Evolutionary conservation across 2,113 vertebrate genomes (phyloP).

Genomic region (Phrynosoma blainvillii): DNA sequence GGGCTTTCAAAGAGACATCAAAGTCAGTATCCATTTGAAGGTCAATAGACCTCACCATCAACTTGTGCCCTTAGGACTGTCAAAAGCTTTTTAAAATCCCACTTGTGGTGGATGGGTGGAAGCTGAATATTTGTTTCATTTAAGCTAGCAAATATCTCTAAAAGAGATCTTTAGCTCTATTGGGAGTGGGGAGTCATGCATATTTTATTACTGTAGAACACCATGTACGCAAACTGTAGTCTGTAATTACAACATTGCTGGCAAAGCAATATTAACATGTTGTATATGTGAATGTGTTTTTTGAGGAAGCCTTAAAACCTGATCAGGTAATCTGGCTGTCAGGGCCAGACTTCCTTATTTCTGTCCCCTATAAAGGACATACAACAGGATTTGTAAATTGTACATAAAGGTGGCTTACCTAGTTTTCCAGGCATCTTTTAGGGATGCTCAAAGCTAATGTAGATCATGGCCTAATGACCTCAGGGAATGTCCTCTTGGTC

Average conservation of each 20-base stretch:
- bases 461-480: not conserved
- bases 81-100: not conserved
- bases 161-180: not conserved
- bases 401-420: not conserved
- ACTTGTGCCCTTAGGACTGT: not conserved
- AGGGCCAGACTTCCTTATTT: not conserved
- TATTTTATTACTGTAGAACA: slow-evolving; percentile 14
- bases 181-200: accelerated
- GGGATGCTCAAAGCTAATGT: not conserved
- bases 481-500: not conserved
- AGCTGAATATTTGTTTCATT: slow-evolving; percentile 37
- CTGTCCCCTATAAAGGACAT: not conserved
- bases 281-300: slow-evolving; percentile 6
- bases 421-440: not conserved
- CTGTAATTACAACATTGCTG: not conserved
- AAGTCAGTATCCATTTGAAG: not conserved
- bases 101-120: not conserved
- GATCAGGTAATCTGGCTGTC: not conserved
- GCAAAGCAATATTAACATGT: not conserved
- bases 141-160: not conserved
- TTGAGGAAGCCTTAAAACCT: not conserved
- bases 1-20: not conserved
- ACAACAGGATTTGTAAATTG: not conserved
- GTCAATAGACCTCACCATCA: not conserved
- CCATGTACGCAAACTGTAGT: accelerated